These are phyloP conservation scores for Trichonephila clavipes DNA, from an alignment of 1,140 invertebrate species.

Conservation along the genomic window DNA sequence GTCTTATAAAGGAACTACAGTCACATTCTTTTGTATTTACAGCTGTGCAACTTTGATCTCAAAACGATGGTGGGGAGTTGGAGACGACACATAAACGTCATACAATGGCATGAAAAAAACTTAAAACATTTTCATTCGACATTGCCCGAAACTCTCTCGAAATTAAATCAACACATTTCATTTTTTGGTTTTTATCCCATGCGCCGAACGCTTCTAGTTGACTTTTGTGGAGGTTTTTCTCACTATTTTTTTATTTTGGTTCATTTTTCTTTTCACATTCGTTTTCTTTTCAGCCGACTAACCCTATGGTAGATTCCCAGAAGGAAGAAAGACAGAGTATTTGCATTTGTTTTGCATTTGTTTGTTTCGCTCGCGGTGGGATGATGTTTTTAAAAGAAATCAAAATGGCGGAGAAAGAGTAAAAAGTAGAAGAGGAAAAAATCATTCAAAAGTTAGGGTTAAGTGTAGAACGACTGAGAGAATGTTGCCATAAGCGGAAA, in stretches of 20 bases:
- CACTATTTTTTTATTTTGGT: neutral
- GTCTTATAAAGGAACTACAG: neutral
- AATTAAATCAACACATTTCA: conserved; percentile 32
- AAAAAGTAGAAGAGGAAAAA: neutral
- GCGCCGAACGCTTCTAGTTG: neutral
- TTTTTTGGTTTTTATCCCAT: neutral
- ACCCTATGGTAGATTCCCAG: neutral
- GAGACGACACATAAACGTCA: neutral
- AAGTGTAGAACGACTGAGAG: neutral
- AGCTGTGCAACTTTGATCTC: neutral
- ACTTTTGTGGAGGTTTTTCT: neutral
- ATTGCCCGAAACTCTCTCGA: neutral
- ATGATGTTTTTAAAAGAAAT: conserved; percentile 28
- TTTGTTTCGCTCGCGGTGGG: neutral
- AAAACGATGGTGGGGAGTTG: neutral
- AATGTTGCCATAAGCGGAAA: conserved; percentile 34
- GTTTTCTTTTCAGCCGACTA: neutral
- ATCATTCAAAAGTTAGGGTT: neutral
- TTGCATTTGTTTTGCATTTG: conserved; percentile 37
- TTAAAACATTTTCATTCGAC: conserved; percentile 22
- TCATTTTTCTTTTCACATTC: neutral
- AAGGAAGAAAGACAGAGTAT: neutral
- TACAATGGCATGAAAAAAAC: neutral
- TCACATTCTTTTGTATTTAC: neutral
- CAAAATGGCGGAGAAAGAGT: neutral